Percentiles rank a stretch among this genome's conserved stretches.
Conservation (phyloP, 2,113 vertebrate species). For the Parus major region DNA sequence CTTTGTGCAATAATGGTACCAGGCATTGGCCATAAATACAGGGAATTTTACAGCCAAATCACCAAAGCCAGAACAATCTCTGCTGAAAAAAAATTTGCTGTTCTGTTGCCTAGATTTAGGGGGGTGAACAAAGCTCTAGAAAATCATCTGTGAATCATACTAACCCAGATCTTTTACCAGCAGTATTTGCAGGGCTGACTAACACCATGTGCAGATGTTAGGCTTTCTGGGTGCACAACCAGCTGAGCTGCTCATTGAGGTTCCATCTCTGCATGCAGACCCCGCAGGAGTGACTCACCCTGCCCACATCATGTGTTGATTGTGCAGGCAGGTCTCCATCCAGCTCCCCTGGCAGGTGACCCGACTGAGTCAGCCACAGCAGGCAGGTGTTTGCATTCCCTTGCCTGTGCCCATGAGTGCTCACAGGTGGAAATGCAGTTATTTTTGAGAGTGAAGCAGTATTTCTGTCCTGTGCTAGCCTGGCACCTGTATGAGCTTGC, state of each 20-base stretch:
- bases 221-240: not conserved
- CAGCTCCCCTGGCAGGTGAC: not conserved
- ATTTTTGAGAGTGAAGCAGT: not conserved
- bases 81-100: not conserved
- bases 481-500: not conserved
- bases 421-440: not conserved
- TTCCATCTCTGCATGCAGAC: not conserved
- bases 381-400: not conserved
- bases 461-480: not conserved
- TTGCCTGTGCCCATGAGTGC: not conserved
- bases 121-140: not conserved
- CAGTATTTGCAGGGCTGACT: not conserved
- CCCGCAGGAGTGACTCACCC: not conserved
- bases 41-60: not conserved
- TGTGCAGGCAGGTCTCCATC: not conserved
- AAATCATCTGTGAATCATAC: slow-evolving; percentile 18
- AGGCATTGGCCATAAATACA: not conserved
- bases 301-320: not conserved
- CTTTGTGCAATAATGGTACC: not conserved
- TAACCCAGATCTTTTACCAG: not conserved
- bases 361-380: not conserved
- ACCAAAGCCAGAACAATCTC: not conserved
- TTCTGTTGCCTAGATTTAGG: not conserved
- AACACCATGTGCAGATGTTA: not conserved
- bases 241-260: not conserved